Evolutionary conservation across 2,113 vertebrate species (phyloP), one percentile per base, ranked within the genome.

Genomic region (Corythoichthys intestinalis): DNA sequence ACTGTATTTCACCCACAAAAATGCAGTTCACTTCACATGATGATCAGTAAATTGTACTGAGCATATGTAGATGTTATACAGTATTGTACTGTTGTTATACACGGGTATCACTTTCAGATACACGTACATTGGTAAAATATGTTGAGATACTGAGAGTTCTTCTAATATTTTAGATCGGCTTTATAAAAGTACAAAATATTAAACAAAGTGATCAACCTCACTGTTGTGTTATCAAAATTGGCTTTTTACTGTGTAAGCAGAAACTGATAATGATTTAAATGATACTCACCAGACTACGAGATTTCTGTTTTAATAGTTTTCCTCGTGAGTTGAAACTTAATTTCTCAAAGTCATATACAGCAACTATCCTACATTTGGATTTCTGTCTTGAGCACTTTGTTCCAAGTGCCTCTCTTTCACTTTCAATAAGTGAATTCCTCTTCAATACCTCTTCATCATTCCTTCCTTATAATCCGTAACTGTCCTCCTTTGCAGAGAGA

Each of bases 401-500:
- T 70, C 58, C 39, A 48, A 69, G 50, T 66, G 63, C 6, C 65
- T 66, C 20, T 70, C 13, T 57, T 66, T 68, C 35, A 50, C 52
- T 69, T 62, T 37, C 34, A 49, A 63, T 56, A 6, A 69, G 58
- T 58, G 35, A 48, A 69, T 84, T 74, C 66, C 66, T 69, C 46
- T 49, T 73, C 66, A 62, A 70, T 38, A 0, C 50, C 62, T 65
- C 4, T 79, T 74, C 63, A 66, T 78, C 46, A 13, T 77, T 67
- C 79, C 37, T 79, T 62, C 77, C 78, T 58, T 76, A 73, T 81
- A 85, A 81, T 88, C 85, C 73, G 58, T 74, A 62, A 66, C 72
- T 76, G 84, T 87, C 76, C 83, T 87, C 77, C 78, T 82, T 73
- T n/a, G 4, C 75, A 50, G 75, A 67, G 66, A 28, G 41, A 75